Conservation (phyloP, 2,113 vertebrate genomes). For the Ardeotis arabs region DNA sequence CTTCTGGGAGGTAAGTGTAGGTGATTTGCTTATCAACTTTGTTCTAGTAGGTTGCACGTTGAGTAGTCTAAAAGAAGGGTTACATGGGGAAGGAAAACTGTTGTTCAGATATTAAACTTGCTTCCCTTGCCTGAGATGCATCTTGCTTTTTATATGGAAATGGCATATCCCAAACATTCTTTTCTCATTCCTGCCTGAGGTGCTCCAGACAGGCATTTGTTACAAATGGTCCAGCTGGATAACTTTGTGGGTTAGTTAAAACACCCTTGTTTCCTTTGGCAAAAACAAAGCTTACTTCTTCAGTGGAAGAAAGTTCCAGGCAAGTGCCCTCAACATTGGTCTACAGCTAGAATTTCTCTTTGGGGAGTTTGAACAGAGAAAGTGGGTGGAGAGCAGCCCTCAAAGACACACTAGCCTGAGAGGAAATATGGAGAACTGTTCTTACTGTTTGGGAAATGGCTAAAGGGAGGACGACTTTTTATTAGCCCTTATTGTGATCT, state of each 20-base stretch:
- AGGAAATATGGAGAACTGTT: not conserved
- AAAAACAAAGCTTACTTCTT: not conserved
- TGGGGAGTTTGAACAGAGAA: not conserved
- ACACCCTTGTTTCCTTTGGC: not conserved
- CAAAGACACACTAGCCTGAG: not conserved
- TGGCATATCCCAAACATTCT: not conserved
- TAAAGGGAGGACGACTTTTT: not conserved
- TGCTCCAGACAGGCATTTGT: not conserved
- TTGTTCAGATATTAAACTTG: not conserved
- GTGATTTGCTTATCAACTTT: not conserved
- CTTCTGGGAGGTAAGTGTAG: not conserved
- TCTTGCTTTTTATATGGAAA: not conserved
- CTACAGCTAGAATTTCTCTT: not conserved
- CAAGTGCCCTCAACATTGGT: not conserved
- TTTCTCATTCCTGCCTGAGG: not conserved
- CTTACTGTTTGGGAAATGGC: not conserved
- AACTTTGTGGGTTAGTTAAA: not conserved
- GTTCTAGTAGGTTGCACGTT: not conserved
- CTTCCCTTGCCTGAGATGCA: not conserved
- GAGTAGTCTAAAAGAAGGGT: not conserved
- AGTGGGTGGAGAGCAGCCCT: not conserved
- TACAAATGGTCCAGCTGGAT: not conserved
- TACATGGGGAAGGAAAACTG: not conserved
- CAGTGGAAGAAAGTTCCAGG: not conserved
- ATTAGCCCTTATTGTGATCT: not conserved